Evolutionary conservation across 2,797 vertebrate genomes (phyloP), one percentile per base, ranked within the genome.

Genomic region (Gymnoscopelus braueri): DNA sequence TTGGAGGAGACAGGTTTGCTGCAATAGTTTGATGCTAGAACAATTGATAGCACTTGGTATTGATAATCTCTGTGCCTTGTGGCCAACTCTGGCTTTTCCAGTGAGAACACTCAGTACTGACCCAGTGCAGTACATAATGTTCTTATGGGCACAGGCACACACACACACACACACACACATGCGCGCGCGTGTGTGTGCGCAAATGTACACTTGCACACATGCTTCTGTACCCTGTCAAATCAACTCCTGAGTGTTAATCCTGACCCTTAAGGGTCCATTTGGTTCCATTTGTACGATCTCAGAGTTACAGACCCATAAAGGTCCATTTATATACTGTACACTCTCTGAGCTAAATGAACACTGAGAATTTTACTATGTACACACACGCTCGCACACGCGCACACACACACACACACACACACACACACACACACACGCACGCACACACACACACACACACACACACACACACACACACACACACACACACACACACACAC

Each of bases 151-250:
- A 44, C 65, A 29, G 32, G 19, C 24, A 48, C 19, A 71, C 48
- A 48, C 68, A 77, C 55, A 62, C 50, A 60, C 62, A 74, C 15
- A 70, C 77, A 74, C 74, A 85, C 23, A 60, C 19, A 49, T 26
- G 58, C 64, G 57, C 32, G 65, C 19, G 19, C 19, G 19, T 1
- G 19, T 19, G 19, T 19, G 19, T 19, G 19, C 1, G 19, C 19
- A 54, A 15, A 44, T 52, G 71, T 78, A 74, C 74, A 85, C 23
- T 48, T 32, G 67, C 32, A 58, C 48, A 69, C 49, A 26, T 44
- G 39, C 39, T 44, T 8, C 39, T 44, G 8, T 44, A 44, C 39
- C 39, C 39, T 44, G 39, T 44, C 39, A 44, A 44, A 44, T 19
- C 1, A 19, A 19, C 1, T 44, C 39, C 39, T 44, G 39, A 44